Evolutionary conservation across 2,888 invertebrate species (phyloP), one percentile per base, ranked within the genome.

Genomic region (Troides oblongomaculatus): DNA sequence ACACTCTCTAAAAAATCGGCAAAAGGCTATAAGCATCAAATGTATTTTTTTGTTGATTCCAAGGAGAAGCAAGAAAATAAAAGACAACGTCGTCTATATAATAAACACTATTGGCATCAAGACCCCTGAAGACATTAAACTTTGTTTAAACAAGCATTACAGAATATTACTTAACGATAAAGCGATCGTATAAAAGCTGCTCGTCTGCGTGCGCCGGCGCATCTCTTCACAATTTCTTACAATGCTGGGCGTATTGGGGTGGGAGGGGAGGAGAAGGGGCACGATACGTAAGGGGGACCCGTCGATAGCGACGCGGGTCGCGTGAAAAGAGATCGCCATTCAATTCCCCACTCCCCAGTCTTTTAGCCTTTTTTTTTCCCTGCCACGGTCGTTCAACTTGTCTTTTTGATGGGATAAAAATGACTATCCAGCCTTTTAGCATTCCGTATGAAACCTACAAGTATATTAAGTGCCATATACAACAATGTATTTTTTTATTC

Each of bases 321-420:
- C 73, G 73, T 74, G 71, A 66, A 68, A 70, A 62, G 72, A 74
- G 72, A 74, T 74, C 76, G 74, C 77, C 73, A 79, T 79, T 78
- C 76, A 80, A 72, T 69, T 64, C 73, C 64, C 60, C 67, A 62
- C 64, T 72, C 77, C 78, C 78, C 73, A 74, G 70, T 68, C 68
- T 68, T 74, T 75, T 74, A 69, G 74, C 73, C 76, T 74, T 77
- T 79, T 80, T 77, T 73, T 71, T 30, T 30, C 30, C 60, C 72
- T 63, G 70, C 70, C 72, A 71, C 80, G 88, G 87, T 88, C 87
- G 80, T 88, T 87, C 87, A 87, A 88, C 87, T 82, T 82, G 84
- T 79, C 78, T 77, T 78, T 79, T 77, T 73, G 76, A 83, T 78
- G 78, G 78, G 77, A 79, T 83, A 77, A 77, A 76, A 73, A 76